phyloP scores from a whole-genome alignment of 2,113 vertebrate genomes.

The Mionectes macconnelli region DNA sequence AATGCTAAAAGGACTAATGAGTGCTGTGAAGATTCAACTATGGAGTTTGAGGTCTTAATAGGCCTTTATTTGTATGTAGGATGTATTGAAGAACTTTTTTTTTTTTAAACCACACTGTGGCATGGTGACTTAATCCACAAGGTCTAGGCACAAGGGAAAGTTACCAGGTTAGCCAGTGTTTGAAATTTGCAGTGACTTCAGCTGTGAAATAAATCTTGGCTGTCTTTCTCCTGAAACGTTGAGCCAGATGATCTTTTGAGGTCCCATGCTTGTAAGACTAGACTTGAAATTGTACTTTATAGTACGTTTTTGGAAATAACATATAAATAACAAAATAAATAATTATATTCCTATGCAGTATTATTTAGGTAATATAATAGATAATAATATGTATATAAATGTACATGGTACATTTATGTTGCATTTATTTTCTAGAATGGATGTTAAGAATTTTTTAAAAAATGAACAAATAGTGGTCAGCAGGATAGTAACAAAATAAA shows the following conservation, averaged over 20 bases:
- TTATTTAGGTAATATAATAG: background rate
- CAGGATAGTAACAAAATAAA: background rate
- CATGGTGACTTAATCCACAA: background rate
- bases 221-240: background rate
- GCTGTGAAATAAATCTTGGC: background rate
- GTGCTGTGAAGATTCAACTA: background rate
- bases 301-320: background rate
- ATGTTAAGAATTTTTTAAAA: background rate
- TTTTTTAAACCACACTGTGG: background rate
- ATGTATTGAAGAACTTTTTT: background rate
- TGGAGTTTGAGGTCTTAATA: background rate
- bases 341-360: background rate
- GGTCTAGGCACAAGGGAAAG: background rate
- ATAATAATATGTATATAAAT: background rate
- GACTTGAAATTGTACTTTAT: background rate
- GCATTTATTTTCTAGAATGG: background rate
- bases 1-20: background rate
- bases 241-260: background rate
- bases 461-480: background rate
- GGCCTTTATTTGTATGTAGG: background rate
- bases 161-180: background rate
- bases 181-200: background rate
- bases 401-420: no score
- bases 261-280: background rate
- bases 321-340: background rate